A percentile compares a stretch with the other conserved stretches of the same genome.
These are phyloP conservation scores for Amphimedon queenslandica DNA, from an alignment of 37 sponge, comb jelly and placozoan genomes.

Conservation along the genomic window DNA sequence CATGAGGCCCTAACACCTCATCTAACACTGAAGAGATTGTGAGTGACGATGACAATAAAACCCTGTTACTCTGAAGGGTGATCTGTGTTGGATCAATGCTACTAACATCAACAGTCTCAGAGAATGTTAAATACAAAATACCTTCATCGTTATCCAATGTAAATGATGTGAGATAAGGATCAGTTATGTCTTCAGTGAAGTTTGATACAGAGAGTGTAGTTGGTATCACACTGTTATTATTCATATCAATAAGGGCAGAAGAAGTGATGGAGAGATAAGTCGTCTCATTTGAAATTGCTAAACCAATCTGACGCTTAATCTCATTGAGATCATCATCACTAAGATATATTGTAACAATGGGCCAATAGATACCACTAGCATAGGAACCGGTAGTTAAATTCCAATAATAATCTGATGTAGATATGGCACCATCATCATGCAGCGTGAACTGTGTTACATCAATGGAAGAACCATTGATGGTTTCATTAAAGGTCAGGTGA, in stretches of 20 bases:
- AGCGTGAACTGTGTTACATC: constrained; percentile 43
- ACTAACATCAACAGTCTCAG: constrained; percentile 72
- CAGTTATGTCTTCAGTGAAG: constrained; percentile 54
- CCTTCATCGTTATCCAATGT: constrained; percentile 68
- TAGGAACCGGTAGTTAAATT: constrained; percentile 11
- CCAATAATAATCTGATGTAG: not conserved
- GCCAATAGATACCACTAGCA: constrained; percentile 59
- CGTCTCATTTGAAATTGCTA: constrained; percentile 51
- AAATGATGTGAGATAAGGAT: constrained; percentile 42
- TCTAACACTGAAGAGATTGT: not conserved
- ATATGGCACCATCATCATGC: constrained; percentile 1
- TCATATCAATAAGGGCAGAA: constrained; percentile 61
- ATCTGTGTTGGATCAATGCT: constrained; percentile 49
- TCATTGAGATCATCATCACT: constrained; percentile 76
- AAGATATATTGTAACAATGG: constrained; percentile 50
- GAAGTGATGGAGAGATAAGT: constrained; percentile 56
- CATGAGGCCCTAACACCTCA: too few relatives aligned
- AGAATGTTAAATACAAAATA: constrained; percentile 57
- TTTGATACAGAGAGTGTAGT: constrained; percentile 21
- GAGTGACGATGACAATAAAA: too few relatives aligned
- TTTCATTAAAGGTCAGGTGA: constrained; percentile 68
- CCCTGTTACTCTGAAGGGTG: constrained; percentile 46
- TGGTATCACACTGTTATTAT: constrained; percentile 42
- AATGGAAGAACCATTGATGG: constrained; percentile 64
- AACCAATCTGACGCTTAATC: constrained; percentile 53